These are phyloP conservation scores for Grammomys dolichurus DNA, from an alignment of 2,113 vertebrate species.

Conservation along the genomic window DNA sequence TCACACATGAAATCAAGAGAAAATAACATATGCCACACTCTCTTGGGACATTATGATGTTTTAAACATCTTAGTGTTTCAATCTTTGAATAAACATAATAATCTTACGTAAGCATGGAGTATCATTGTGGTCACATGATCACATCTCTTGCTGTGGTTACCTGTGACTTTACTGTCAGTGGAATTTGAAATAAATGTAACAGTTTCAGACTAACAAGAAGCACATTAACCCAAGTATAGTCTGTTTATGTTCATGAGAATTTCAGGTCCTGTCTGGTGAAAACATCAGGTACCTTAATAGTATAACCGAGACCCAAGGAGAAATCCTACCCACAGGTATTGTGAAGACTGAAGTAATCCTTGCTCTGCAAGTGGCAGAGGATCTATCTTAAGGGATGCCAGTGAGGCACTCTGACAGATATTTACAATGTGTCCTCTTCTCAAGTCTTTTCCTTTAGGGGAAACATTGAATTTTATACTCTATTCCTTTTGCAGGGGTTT, in stretches of 20 bases:
- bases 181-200: not conserved
- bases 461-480: not conserved
- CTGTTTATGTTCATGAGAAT: not conserved
- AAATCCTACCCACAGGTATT: not conserved
- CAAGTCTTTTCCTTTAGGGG: not conserved
- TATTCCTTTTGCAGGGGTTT: not conserved
- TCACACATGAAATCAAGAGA: not conserved
- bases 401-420: not conserved
- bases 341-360: not conserved
- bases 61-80: not conserved
- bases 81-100: not conserved
- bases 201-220: not conserved
- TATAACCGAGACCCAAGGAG: not conserved
- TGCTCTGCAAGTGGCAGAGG: not conserved
- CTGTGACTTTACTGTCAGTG: not conserved
- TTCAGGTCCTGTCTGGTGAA: not conserved
- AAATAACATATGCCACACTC: not conserved
- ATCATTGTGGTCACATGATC: not conserved
- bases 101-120: not conserved
- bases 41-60: not conserved
- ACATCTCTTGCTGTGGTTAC: not conserved
- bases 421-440: not conserved
- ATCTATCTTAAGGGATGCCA: not conserved
- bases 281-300: not conserved
- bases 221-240: not conserved